Percentiles rank a stretch among this genome's conserved stretches.
Evolutionary conservation across 2,113 vertebrate genomes (phyloP).

Genomic region (Ascaphus truei): DNA sequence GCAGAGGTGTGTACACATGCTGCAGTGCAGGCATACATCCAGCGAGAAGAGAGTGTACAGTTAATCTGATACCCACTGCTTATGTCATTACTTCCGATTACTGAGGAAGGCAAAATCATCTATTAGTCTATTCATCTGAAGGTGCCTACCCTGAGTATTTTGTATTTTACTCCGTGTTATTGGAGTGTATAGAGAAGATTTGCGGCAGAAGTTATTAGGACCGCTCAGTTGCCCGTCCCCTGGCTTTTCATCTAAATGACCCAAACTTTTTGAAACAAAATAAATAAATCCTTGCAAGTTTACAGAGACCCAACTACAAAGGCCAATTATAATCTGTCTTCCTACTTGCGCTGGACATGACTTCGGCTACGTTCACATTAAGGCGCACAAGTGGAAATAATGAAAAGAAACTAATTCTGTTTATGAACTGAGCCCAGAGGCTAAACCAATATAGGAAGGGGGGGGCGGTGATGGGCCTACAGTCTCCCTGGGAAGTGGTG

Average conservation of each 20-base stretch:
- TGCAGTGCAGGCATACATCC: too few species aligned
- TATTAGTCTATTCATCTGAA: too few species aligned
- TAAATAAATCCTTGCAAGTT: constrained; percentile 33
- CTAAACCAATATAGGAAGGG: constrained; percentile 39
- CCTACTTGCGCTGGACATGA: constrained; percentile 35
- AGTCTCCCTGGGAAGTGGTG: constrained; percentile 29
- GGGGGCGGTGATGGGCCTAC: constrained; percentile 35
- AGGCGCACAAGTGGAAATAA: constrained; percentile 36
- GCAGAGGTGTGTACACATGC: too few species aligned
- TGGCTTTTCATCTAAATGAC: constrained; percentile 17
- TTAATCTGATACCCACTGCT: too few species aligned
- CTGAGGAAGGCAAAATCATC: too few species aligned
- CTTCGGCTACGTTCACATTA: constrained; percentile 36
- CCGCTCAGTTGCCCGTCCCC: background rate
- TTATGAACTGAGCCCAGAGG: constrained; percentile 37
- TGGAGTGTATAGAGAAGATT: too few species aligned
- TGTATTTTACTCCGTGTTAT: too few species aligned
- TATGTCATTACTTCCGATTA: too few species aligned
- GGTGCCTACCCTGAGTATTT: too few species aligned
- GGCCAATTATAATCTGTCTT: constrained; percentile 36
- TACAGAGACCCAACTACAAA: constrained; percentile 30
- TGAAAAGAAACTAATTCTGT: constrained; percentile 39
- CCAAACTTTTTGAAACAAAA: constrained; percentile 10
- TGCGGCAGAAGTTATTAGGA: background rate
- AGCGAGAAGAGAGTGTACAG: too few species aligned